phyloP scores from a whole-genome alignment of 2,113 vertebrate genomes.

The Rhinoderma darwinii region DNA sequence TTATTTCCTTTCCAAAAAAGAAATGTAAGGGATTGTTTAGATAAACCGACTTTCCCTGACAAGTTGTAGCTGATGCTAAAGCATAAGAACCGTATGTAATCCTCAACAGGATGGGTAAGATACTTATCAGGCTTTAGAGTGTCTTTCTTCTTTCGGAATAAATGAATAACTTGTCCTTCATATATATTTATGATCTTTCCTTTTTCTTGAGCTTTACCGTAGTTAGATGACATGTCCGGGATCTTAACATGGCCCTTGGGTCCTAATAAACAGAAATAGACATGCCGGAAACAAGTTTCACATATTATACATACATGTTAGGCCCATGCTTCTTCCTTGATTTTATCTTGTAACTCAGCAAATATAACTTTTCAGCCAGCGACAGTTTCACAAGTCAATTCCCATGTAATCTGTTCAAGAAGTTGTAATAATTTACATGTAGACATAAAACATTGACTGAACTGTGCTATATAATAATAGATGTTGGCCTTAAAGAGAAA shows the following conservation, averaged over 20 bases:
- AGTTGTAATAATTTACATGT: neutral
- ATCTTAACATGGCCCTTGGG: constrained; percentile 19
- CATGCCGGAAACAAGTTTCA: neutral
- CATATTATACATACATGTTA: constrained; percentile 2
- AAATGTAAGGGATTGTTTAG: neutral
- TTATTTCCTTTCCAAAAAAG: neutral
- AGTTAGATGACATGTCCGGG: neutral
- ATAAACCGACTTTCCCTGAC: neutral
- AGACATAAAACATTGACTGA: neutral
- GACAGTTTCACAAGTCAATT: neutral
- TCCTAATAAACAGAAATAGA: neutral
- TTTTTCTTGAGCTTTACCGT: neutral
- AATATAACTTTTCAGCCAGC: constrained; percentile 5
- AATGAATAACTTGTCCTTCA: neutral
- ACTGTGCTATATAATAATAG: neutral
- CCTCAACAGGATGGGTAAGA: neutral
- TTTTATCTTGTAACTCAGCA: neutral
- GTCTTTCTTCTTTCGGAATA: neutral
- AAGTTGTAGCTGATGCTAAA: neutral
- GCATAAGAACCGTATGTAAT: neutral
- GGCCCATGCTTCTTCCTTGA: neutral
- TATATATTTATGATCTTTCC: neutral
- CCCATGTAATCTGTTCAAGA: neutral
- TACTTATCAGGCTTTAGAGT: neutral
- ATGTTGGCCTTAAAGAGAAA: neutral